phyloP scores from a whole-genome alignment of 2,797 vertebrate species.

The Alauda arvensis region DNA sequence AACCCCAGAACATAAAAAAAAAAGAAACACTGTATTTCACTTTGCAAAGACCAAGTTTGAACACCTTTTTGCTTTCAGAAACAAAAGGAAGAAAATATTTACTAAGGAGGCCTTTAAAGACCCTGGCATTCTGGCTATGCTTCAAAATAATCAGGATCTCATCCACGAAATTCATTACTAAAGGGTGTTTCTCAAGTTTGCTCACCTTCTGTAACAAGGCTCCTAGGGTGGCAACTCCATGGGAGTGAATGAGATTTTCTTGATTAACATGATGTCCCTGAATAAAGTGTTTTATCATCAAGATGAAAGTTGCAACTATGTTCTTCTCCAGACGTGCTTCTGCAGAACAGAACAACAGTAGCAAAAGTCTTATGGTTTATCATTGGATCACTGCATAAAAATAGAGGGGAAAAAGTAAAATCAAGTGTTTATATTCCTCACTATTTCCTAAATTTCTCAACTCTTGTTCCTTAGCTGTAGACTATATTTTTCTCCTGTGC shows the following conservation, averaged over 20 bases:
- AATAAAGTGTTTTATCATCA: conserved; percentile 93
- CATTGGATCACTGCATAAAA: not conserved
- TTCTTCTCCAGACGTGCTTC: conserved; percentile 95
- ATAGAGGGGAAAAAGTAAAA: not conserved
- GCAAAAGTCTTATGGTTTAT: not conserved
- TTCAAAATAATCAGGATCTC: not conserved
- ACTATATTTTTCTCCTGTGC: not conserved
- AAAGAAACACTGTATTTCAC: not conserved
- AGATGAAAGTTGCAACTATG: conserved; percentile 88
- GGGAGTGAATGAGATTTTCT: conserved; percentile 88
- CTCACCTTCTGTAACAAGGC: conserved; percentile 90
- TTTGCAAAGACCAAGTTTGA: not conserved
- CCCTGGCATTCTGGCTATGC: rapidly evolving
- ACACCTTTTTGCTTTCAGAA: not conserved
- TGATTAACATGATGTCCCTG: conserved; percentile 93
- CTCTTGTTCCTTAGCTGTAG: not conserved
- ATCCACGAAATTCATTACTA: not conserved
- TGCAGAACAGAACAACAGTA: conserved; percentile 61
- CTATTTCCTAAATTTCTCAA: not conserved
- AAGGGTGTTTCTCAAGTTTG: not conserved
- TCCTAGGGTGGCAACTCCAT: conserved; percentile 85
- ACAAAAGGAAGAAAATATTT: not conserved
- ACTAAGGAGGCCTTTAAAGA: not conserved
- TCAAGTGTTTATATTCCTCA: not conserved
- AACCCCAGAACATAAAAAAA: not conserved